phyloP scores from a whole-genome alignment of 1,140 invertebrate genomes.

The Calosoma granatense region DNA sequence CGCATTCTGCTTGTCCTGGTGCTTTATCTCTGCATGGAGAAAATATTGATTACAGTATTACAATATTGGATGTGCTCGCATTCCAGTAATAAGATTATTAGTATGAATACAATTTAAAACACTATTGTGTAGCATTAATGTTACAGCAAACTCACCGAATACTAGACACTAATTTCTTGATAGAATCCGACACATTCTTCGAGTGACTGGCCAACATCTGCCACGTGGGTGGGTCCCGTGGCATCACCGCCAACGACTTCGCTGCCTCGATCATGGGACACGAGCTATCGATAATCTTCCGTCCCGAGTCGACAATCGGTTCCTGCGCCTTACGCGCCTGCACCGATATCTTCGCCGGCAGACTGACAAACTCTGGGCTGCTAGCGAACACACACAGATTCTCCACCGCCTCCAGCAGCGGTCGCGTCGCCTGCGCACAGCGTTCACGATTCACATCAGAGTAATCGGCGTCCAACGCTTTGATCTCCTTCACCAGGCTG shows the following conservation, averaged over 20 bases:
- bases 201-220: conserved; percentile 86
- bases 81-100: too few relatives aligned
- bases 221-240: conserved; percentile 88
- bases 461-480: conserved; percentile 80
- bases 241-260: conserved; percentile 78
- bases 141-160: conserved; percentile 59
- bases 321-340: conserved; percentile 70
- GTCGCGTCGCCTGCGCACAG: conserved; percentile 72
- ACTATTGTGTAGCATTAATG: too few relatives aligned
- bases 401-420: conserved; percentile 84
- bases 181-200: conserved; percentile 91
- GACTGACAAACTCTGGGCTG: conserved; percentile 84
- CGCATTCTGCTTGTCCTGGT: conserved; percentile 91
- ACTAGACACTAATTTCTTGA: conserved; percentile 84
- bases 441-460: conserved; percentile 60
- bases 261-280: conserved; percentile 86
- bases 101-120: too few relatives aligned
- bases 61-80: neutral
- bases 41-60: conserved; percentile 4
- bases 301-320: conserved; percentile 77
- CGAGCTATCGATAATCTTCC: conserved; percentile 70
- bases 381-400: conserved; percentile 87
- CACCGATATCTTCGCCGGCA: conserved; percentile 81
- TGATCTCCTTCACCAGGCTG: conserved; percentile 89
- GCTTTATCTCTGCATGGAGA: conserved; percentile 68